Conservation (phyloP, 1,140 invertebrate genomes). For the Heliconius nattereri region DNA sequence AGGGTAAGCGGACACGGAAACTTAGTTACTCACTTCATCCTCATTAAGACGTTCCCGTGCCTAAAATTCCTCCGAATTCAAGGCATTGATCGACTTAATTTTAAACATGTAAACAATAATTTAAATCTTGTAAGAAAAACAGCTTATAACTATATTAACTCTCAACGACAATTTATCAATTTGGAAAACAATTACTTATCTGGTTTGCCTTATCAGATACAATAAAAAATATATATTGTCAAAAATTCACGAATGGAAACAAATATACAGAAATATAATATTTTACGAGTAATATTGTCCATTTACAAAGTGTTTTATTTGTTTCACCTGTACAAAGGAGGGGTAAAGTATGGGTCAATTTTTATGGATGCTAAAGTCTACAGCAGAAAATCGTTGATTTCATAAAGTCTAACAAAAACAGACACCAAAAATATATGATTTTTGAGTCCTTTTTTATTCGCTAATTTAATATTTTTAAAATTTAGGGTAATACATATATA, state of each 20-base stretch:
- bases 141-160: no score
- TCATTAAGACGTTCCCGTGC: no score
- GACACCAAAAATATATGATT: background rate
- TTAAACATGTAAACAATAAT: no score
- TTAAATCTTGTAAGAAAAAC: no score
- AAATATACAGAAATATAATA: background rate
- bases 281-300: background rate
- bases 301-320: conserved; percentile 11
- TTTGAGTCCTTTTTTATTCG: no score
- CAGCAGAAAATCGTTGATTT: background rate
- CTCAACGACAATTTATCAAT: no score
- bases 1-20: background rate
- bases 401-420: background rate
- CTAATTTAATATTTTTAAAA: no score
- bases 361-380: background rate
- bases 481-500: no score
- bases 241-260: background rate
- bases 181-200: no score
- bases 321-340: conserved; percentile 1
- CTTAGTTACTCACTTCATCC: background rate
- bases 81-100: background rate
- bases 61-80: background rate
- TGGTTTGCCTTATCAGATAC: no score
- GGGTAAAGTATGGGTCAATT: background rate
- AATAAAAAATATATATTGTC: background rate